A percentile compares a stretch with the other conserved stretches of the same genome.
Conservation (phyloP, 2,797 vertebrate species). For the Notolepis coatsorum region DNA sequence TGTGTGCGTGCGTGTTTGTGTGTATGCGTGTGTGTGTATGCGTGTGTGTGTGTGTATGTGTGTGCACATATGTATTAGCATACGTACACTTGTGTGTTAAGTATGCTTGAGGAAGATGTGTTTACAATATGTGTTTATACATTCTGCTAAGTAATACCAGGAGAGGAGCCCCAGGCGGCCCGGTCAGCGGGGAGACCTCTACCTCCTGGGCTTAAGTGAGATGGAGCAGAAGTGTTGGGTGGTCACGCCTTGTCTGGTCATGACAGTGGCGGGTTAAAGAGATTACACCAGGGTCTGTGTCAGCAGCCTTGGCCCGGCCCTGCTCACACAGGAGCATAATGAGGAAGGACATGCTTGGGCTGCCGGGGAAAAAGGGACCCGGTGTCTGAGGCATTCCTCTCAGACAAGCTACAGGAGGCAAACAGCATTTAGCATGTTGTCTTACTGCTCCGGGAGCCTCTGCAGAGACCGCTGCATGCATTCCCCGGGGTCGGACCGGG, state of each 20-base stretch:
- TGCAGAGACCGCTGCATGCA: conserved; percentile 42
- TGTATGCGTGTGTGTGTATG: too few species aligned
- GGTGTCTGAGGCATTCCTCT: conserved; percentile 78
- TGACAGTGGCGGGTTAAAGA: conserved; percentile 91
- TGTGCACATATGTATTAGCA: background rate
- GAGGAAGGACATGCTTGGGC: conserved; percentile 86
- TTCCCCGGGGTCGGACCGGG: conserved; percentile 41
- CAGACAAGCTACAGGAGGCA: conserved; percentile 45
- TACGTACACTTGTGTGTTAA: conserved; percentile 28
- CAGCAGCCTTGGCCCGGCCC: conserved; percentile 86
- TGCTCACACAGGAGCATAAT: conserved; percentile 86
- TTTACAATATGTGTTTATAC: conserved; percentile 55
- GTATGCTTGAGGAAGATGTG: conserved; percentile 42
- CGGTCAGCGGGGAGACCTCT: conserved; percentile 48
- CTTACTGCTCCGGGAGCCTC: conserved; percentile 53
- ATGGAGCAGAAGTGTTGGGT: conserved; percentile 86
- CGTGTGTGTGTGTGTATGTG: background rate
- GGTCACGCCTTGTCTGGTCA: conserved; percentile 87
- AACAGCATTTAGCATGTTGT: conserved; percentile 59
- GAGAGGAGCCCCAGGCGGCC: conserved; percentile 51
- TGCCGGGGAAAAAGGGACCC: conserved; percentile 79
- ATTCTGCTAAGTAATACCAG: background rate
- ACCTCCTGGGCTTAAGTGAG: conserved; percentile 73
- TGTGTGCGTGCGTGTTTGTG: background rate
- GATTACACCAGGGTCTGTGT: conserved; percentile 90